These are phyloP conservation scores for Nasua narica DNA, from an alignment of 2,797 vertebrate species.

Conservation along the genomic window DNA sequence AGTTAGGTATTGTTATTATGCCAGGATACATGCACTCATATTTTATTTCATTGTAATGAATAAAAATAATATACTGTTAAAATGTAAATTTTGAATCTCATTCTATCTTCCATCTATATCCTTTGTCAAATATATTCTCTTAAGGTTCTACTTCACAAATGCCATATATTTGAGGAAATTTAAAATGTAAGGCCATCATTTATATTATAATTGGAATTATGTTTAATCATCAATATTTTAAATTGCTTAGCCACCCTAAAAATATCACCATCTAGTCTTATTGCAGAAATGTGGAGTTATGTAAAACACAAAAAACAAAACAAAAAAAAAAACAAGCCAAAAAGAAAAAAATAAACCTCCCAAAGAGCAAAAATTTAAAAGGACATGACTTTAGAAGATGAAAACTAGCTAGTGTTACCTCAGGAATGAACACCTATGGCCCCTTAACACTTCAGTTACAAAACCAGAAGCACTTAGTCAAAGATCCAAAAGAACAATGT, in stretches of 20 bases:
- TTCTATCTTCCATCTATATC: not conserved
- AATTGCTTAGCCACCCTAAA: not conserved
- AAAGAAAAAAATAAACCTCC: not conserved
- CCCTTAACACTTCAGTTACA: not conserved
- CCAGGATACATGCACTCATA: not conserved
- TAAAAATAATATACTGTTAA: not conserved
- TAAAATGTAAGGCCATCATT: not conserved
- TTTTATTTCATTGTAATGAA: not conserved
- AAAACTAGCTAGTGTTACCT: not conserved
- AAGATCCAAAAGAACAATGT: slow-evolving; percentile 33
- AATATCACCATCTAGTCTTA: not conserved
- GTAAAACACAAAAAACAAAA: not conserved
- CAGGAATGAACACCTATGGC: not conserved
- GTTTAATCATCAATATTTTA: not conserved
- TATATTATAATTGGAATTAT: not conserved
- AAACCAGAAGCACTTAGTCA: not conserved
- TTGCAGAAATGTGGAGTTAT: not conserved
- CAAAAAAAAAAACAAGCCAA: not conserved
- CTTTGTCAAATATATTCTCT: not conserved
- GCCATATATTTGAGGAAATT: not conserved
- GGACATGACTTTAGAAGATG: not conserved
- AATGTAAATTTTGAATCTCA: not conserved
- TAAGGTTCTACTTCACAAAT: not conserved
- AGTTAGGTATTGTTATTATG: not conserved
- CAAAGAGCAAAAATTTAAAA: not conserved